Evolutionary conservation across 2,113 vertebrate genomes (phyloP).

Genomic region (Zosterops pallidus): DNA sequence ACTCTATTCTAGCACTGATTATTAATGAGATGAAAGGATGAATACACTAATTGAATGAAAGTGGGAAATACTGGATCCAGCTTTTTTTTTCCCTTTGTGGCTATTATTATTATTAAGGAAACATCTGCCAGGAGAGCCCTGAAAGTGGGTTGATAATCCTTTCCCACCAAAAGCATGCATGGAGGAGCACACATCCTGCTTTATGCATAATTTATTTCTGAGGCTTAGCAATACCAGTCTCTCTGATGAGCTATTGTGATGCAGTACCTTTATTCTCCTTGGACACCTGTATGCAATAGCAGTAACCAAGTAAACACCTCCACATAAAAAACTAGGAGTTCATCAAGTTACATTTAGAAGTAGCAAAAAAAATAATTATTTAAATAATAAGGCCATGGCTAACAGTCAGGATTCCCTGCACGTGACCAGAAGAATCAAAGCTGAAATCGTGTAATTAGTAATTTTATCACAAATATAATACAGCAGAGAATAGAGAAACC

Average conservation of each 20-base stretch:
- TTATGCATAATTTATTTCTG: slow-evolving; percentile 24
- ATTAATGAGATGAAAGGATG: not conserved
- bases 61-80: not conserved
- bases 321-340: not conserved
- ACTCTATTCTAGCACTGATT: not conserved
- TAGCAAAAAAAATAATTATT: not conserved
- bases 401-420: not conserved
- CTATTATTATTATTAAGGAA: not conserved
- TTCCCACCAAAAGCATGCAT: not conserved
- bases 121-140: not conserved
- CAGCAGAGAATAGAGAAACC: not conserved
- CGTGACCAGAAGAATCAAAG: not conserved
- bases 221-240: not conserved
- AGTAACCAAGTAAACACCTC: not conserved
- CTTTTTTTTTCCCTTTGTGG: not conserved
- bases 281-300: not conserved
- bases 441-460: not conserved
- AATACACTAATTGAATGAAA: not conserved
- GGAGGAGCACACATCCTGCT: not conserved
- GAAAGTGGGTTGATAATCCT: not conserved
- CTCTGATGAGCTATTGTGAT: not conserved
- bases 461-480: not conserved
- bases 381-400: not conserved
- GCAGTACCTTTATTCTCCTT: not conserved
- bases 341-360: not conserved